Conservation (phyloP, 2,888 invertebrate species). For the Spialia ferax region DNA sequence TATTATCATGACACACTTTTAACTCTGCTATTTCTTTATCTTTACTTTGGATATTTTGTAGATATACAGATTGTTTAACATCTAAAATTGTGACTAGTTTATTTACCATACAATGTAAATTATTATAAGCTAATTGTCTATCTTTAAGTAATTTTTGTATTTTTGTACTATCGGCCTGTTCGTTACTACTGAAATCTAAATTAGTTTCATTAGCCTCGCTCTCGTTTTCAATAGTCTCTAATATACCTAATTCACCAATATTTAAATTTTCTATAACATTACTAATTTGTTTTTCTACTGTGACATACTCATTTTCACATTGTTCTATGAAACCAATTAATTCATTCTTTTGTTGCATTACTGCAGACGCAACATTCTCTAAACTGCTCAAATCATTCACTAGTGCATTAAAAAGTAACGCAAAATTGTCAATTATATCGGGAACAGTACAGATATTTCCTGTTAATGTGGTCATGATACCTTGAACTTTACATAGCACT, state of each 20-base stretch:
- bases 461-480: slow-evolving; percentile 56
- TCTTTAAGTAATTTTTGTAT: slow-evolving; percentile 11
- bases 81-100: slow-evolving; percentile 12
- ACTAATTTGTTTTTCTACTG: slow-evolving; percentile 26
- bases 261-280: slow-evolving; percentile 14
- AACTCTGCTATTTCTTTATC: slow-evolving; percentile 46
- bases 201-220: neutral
- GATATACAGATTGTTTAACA: neutral
- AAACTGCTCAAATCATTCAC: slow-evolving; percentile 56
- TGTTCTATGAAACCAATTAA: slow-evolving; percentile 13
- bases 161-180: neutral
- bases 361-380: slow-evolving; percentile 52
- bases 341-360: slow-evolving; percentile 35
- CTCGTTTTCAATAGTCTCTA: neutral
- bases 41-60: slow-evolving; percentile 47
- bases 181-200: neutral
- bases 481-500: slow-evolving; percentile 54
- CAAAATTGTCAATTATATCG: slow-evolving; percentile 56
- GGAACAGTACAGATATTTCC: slow-evolving; percentile 58
- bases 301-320: slow-evolving; percentile 22
- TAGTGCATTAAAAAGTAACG: slow-evolving; percentile 54
- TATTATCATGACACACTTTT: slow-evolving; percentile 23
- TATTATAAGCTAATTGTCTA: slow-evolving; percentile 8
- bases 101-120: slow-evolving; percentile 1
- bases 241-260: neutral